Evolutionary conservation across 1,140 invertebrate species (phyloP).

Genomic region (Papilio polytes): DNA sequence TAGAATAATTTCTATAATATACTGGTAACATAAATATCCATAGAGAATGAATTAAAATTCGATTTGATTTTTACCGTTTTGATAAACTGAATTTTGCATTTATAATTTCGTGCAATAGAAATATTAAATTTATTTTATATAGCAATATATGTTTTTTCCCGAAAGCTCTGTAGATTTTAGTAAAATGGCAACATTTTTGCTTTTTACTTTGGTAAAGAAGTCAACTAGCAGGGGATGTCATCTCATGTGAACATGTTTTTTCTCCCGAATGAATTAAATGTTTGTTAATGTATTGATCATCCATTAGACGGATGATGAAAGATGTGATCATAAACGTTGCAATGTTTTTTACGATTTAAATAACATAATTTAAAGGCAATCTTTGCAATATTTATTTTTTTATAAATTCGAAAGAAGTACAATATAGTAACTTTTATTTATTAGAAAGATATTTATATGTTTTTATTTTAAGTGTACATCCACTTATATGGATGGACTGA

Average conservation of each 20-base stretch:
- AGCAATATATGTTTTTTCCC: not conserved
- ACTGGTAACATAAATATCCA: no score
- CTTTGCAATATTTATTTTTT: constrained; percentile 60
- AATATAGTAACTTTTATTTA: constrained; percentile 69
- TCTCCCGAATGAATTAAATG: no score
- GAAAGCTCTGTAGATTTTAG: constrained; percentile 1
- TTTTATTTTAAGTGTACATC: constrained; percentile 73
- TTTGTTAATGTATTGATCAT: not conserved
- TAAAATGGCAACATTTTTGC: not conserved
- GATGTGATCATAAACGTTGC: constrained; percentile 43
- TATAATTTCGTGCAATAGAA: not conserved
- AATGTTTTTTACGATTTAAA: constrained; percentile 49
- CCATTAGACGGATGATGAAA: not conserved
- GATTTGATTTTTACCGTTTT: no score
- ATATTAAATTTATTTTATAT: not conserved
- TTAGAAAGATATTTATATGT: constrained; percentile 63
- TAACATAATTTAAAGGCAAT: constrained; percentile 47
- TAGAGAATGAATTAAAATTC: no score
- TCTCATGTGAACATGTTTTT: no score
- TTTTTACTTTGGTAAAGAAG: not conserved
- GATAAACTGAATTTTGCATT: no score
- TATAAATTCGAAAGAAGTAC: constrained; percentile 63
- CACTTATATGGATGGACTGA: constrained; percentile 76
- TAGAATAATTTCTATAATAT: not conserved
- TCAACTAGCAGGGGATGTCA: no score